Base-by-base conservation (phyloP, 2,797 vertebrate species). In the Pangasius djambal region DNA sequence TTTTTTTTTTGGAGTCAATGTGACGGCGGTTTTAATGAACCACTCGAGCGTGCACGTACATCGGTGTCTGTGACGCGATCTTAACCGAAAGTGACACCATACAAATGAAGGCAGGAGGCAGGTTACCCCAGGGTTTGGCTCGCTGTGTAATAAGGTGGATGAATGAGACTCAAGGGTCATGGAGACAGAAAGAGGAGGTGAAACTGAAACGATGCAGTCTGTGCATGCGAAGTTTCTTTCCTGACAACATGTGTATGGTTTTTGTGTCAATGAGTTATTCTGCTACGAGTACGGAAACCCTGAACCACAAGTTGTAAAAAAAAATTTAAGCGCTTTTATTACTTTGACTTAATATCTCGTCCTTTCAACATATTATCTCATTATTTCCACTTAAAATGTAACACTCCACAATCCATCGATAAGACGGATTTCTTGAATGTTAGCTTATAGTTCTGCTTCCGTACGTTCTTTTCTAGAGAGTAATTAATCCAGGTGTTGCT, bases 41-140 rank as follows among this genome's bases (percentile, higher is more conserved):
- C 79, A 63, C 52, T 85, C 34, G 20, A 79, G 86, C 88, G 83
- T 85, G 48, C 75, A 83, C 4, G 18, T 79, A 59, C 44, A 7
- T 12, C 31, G 55, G 57, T 74, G 81, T 85, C 65, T 84, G 83
- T 67, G 31, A 85, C 69, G 72, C 63, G 40, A 70, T 89, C 83
- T 88, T 89, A 90, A 92, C 50, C 86, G 70, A 90, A 88, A 91
- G 67, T 88, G 87, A 89, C 88, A 83, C 59, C 87, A 82, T 90
- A 83, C 81, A 91, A 88, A 87, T 90, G 86, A 92, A 86, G 57
- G 40, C 59, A 87, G 72, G 70, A 86, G 83, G 67, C 48, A n/a
- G 86, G 40, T 79, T 55, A 86, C 69, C 59, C 59, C 83, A 81
- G 74, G 78, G 65, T 44, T 81, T 37, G 57, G 18, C 65, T 78